These are phyloP conservation scores for Embiotoca jacksoni DNA, from an alignment of 2,113 vertebrate species.

Conservation along the genomic window DNA sequence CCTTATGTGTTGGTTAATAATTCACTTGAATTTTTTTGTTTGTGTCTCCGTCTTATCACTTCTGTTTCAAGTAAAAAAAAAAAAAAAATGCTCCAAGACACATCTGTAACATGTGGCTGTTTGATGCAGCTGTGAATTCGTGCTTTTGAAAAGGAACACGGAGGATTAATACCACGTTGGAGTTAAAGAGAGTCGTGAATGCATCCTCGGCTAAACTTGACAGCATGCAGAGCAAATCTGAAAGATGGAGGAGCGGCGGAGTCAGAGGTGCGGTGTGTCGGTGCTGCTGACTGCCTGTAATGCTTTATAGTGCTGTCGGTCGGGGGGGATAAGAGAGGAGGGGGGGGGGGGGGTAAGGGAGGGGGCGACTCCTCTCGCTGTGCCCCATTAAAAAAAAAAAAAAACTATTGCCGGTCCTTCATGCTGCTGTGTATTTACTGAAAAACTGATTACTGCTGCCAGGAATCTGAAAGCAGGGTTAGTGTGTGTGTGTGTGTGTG, in stretches of 20 bases:
- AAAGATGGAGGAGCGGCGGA: constrained; percentile 13
- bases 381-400: constrained; percentile 20
- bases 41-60: too few species aligned
- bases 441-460: constrained; percentile 38
- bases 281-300: constrained; percentile 49
- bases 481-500: background rate
- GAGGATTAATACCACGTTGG: too few species aligned
- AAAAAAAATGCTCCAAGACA: too few species aligned
- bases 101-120: too few species aligned
- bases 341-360: background rate
- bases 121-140: too few species aligned
- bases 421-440: constrained; percentile 37
- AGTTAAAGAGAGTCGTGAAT: too few species aligned
- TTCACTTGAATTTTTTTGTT: too few species aligned
- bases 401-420: constrained; percentile 28
- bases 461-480: background rate
- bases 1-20: too few species aligned
- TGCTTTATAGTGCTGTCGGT: constrained; percentile 41
- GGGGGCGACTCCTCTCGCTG: background rate
- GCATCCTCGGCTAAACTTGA: background rate
- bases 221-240: constrained; percentile 18
- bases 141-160: too few species aligned
- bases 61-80: too few species aligned
- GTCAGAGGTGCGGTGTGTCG: constrained; percentile 23
- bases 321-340: background rate